Evolutionary conservation across 2,888 invertebrate genomes (phyloP).

Genomic region (Mactromeris polynyma): DNA sequence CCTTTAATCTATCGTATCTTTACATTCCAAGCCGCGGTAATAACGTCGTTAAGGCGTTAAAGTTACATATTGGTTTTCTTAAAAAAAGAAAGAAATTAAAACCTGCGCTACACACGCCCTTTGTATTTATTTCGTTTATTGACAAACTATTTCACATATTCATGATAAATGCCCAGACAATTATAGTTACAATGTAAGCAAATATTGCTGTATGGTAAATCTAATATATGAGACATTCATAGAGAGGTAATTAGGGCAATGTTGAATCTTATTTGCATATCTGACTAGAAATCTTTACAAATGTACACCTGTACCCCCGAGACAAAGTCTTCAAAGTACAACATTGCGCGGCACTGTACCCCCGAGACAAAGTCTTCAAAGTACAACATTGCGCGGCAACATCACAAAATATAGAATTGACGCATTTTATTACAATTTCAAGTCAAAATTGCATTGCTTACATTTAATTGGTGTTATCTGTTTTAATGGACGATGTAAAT

Average conservation of each 20-base stretch:
- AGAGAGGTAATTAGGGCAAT: slow-evolving; percentile 23
- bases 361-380: not conserved
- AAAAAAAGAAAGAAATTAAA: not conserved
- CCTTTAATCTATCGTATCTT: not conserved
- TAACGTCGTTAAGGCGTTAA: not conserved
- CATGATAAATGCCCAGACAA: slow-evolving; percentile 6
- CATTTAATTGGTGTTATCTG: not conserved
- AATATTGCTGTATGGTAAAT: not conserved
- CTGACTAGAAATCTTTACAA: slow-evolving; percentile 11
- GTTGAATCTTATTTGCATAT: slow-evolving; percentile 38
- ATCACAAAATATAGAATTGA: not conserved
- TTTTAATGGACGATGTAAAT: not conserved
- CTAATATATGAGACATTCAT: not conserved
- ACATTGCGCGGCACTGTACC: not conserved
- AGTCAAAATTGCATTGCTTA: not conserved
- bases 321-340: not conserved
- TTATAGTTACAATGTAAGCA: not conserved
- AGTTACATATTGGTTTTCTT: not conserved
- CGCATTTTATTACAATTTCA: not conserved
- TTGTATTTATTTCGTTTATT: not conserved
- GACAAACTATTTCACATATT: slow-evolving; percentile 5
- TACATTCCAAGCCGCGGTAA: not conserved
- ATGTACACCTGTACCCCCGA: slow-evolving; percentile 12
- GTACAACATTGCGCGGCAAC: not conserved
- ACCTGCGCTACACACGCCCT: not conserved